Percentiles rank a stretch among this genome's conserved stretches.
Conservation (phyloP, 2,797 vertebrate species). For the Peromyscus melanophrys region DNA sequence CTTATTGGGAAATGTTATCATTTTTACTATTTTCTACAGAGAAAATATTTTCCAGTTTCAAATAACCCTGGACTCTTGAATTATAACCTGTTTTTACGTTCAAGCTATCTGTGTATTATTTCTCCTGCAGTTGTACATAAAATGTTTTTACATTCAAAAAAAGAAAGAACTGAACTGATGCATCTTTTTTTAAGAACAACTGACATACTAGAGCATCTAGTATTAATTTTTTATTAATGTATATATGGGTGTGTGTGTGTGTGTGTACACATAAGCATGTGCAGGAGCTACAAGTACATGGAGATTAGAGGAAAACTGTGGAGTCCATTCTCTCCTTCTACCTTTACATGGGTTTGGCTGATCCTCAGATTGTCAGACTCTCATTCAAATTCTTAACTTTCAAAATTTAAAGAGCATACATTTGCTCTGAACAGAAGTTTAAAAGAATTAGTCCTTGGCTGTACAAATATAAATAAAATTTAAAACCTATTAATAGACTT, state of each 20-base stretch:
- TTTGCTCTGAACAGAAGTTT: not conserved
- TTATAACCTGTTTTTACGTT: too few relatives aligned
- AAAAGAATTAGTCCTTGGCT: not conserved
- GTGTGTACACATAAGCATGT: not conserved
- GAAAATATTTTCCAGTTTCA: too few relatives aligned
- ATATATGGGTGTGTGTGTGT: not conserved
- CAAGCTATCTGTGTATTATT: too few relatives aligned
- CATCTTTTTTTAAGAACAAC: not conserved
- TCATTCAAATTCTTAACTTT: constrained; percentile 43
- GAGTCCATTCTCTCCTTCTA: not conserved
- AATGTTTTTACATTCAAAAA: too few relatives aligned
- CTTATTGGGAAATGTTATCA: too few relatives aligned
- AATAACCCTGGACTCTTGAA: too few relatives aligned
- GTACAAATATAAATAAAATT: not conserved
- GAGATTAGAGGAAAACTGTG: not conserved
- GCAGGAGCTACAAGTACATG: not conserved
- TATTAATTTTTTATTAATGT: not conserved
- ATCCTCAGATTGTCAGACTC: not conserved
- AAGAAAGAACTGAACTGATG: not conserved
- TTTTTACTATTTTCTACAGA: too few relatives aligned
- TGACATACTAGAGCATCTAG: not conserved
- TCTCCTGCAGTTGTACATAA: too few relatives aligned
- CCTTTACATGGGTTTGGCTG: not conserved
- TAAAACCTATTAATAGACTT: not conserved
- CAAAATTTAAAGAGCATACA: constrained; percentile 45